These are phyloP conservation scores for Tipula confusa DNA, from an alignment of 2,888 invertebrate genomes.

Conservation along the genomic window DNA sequence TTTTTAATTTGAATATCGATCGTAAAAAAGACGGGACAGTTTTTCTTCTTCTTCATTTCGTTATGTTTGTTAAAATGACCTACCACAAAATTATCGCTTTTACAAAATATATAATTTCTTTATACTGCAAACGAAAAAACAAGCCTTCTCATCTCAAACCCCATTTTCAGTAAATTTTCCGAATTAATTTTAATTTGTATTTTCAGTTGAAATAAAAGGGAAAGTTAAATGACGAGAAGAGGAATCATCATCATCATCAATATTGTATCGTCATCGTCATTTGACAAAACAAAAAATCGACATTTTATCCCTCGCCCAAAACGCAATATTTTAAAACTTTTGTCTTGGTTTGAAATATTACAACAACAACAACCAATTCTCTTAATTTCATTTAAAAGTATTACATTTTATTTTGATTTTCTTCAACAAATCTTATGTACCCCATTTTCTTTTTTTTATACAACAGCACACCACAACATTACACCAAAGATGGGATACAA, in stretches of 20 bases:
- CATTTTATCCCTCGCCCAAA: background rate
- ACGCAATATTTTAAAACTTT: background rate
- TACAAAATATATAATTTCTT: background rate
- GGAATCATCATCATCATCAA: background rate
- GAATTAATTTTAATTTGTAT: constrained; percentile 12
- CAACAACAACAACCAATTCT: background rate
- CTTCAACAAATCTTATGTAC: background rate
- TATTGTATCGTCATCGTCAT: background rate
- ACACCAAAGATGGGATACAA: background rate
- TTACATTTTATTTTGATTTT: background rate
- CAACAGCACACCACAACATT: background rate
- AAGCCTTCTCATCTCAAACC: background rate
- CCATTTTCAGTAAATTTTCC: background rate
- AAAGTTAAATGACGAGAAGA: background rate
- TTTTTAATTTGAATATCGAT: constrained; percentile 25
- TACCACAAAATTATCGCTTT: constrained; percentile 17
- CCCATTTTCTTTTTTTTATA: background rate
- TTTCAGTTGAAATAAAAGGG: background rate
- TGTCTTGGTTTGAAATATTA: background rate
- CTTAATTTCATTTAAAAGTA: background rate
- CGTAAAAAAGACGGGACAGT: constrained; percentile 15
- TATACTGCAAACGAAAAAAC: background rate
- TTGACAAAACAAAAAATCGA: background rate
- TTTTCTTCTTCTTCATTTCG: background rate
- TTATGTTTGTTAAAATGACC: background rate